Percentiles rank a stretch among this genome's conserved stretches.
These are phyloP conservation scores for Lytechinus variegatus DNA, from an alignment of 35 echinoderm and acorn worm genomes.

Conservation along the genomic window DNA sequence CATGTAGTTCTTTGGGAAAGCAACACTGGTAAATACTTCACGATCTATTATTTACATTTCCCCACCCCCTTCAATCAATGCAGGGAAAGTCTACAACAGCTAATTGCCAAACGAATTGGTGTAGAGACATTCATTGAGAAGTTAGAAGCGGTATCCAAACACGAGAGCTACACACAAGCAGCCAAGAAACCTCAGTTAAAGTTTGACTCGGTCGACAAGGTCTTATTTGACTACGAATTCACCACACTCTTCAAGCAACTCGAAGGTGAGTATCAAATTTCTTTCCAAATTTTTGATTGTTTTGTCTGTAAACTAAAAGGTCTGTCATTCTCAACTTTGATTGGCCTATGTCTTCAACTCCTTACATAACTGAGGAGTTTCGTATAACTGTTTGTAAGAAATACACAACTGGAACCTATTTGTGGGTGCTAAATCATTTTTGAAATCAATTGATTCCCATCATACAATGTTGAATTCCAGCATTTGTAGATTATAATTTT, in stretches of 20 bases:
- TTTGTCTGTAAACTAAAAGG: no score
- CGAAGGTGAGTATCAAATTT: conserved; percentile 68
- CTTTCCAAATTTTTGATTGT: not conserved
- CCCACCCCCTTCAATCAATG: not conserved
- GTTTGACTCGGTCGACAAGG: conserved; percentile 67
- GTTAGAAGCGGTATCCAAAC: conserved; percentile 85
- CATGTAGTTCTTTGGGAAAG: no score
- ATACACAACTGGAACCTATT: no score
- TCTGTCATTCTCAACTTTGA: no score
- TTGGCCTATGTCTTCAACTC: no score
- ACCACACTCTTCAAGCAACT: conserved; percentile 92
- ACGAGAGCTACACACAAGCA: conserved; percentile 90
- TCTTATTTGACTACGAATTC: conserved; percentile 98
- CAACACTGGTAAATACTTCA: no score
- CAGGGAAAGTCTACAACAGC: conserved; percentile 87
- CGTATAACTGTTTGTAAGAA: no score
- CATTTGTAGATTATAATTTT: no score
- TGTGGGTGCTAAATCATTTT: no score
- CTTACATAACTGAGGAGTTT: no score
- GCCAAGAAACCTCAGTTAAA: conserved; percentile 92
- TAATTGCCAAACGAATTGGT: conserved; percentile 94
- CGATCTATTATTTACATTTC: not conserved
- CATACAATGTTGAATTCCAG: no score
- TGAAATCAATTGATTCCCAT: no score
- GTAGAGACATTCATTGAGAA: conserved; percentile 90